phyloP scores from a whole-genome alignment of 2,113 vertebrate genomes.

The Nothocercus julius region DNA sequence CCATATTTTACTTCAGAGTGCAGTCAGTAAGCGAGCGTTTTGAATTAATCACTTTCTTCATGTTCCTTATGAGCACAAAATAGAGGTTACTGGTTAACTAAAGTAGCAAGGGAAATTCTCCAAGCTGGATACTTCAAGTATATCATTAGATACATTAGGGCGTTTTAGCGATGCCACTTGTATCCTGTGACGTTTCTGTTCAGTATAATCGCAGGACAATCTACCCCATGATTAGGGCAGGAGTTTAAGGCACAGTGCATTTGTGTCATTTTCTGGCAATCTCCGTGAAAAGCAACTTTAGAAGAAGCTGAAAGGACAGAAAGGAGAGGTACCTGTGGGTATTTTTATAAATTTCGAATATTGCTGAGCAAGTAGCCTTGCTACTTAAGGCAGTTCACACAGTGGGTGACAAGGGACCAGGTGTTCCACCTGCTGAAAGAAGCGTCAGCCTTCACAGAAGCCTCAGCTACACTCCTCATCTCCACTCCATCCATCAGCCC shows the following conservation, averaged over 20 bases:
- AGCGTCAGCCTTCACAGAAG: background rate
- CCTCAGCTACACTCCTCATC: background rate
- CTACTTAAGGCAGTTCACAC: background rate
- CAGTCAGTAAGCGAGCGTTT: background rate
- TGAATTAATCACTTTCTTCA: background rate
- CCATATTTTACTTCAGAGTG: background rate
- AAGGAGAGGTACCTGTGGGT: background rate
- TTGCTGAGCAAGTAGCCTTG: background rate
- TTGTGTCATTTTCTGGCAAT: background rate
- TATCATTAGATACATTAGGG: fast-evolving
- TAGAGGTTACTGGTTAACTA: background rate
- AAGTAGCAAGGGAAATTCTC: background rate
- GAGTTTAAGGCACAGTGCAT: background rate
- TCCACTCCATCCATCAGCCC: background rate
- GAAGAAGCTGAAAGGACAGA: background rate
- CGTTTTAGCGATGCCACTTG: background rate
- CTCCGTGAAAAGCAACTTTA: background rate
- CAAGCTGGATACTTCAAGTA: background rate
- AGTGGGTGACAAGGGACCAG: background rate
- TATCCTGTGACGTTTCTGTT: background rate
- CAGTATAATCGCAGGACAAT: background rate
- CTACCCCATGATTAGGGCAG: background rate
- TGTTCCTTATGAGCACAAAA: background rate
- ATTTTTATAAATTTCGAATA: background rate
- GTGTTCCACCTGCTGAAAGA: background rate